These are phyloP conservation scores for Onychomys torridus DNA, from an alignment of 2,797 vertebrate genomes.

Conservation along the genomic window DNA sequence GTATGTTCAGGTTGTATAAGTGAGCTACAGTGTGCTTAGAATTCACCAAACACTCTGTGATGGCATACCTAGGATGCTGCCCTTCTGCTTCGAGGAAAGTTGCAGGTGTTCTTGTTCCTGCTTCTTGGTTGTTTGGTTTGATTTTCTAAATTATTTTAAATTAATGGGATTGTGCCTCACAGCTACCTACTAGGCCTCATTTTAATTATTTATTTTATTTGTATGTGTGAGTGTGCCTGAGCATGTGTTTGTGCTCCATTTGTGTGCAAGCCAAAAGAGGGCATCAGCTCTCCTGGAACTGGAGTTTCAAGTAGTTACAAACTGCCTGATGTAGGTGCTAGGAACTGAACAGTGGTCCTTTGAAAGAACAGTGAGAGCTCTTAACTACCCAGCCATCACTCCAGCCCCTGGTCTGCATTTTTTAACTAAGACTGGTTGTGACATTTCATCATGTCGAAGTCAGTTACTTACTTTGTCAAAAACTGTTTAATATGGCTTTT, in stretches of 20 bases:
- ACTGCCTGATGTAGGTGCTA: background rate
- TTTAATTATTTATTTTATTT: background rate
- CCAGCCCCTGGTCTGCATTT: background rate
- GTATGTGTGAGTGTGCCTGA: background rate
- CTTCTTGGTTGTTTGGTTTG: background rate
- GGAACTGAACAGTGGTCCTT: background rate
- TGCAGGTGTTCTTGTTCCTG: background rate
- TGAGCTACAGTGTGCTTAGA: background rate
- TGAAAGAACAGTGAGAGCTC: background rate
- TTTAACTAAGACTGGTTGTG: background rate
- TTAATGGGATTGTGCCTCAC: background rate
- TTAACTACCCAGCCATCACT: background rate
- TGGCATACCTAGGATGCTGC: background rate
- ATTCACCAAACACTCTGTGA: background rate
- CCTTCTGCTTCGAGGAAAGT: background rate
- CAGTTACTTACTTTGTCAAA: background rate
- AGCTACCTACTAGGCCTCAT: background rate
- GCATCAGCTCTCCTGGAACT: background rate
- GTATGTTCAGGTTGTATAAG: background rate
- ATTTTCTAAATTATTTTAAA: background rate
- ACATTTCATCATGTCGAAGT: slow-evolving; percentile 10
- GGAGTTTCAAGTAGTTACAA: background rate
- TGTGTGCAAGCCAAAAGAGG: background rate
- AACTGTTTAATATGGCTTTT: slow-evolving; percentile 33
- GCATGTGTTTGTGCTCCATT: rapidly evolving